Conservation (phyloP, 2,113 vertebrate species). For the Triplophysa rosa region DNA sequence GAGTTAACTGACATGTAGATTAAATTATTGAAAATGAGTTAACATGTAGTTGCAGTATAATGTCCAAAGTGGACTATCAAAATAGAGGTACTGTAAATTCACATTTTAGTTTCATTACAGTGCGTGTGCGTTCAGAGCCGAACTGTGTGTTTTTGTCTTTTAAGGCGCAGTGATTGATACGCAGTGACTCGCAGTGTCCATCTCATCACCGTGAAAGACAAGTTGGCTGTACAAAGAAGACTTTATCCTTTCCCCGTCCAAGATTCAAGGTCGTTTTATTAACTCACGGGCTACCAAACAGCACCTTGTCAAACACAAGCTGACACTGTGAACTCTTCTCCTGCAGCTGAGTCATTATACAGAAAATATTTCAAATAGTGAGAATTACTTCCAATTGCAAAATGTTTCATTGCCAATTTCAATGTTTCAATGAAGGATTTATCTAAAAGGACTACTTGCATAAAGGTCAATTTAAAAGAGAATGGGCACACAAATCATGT, state of each 20-base stretch:
- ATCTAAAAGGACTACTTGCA: not conserved
- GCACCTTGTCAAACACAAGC: not conserved
- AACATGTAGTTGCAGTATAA: too few species aligned
- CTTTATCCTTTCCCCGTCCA: constrained; percentile 43
- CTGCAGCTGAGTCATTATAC: not conserved
- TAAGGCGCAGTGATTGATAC: constrained; percentile 53
- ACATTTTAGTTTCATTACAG: too few species aligned
- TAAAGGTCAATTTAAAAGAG: not conserved
- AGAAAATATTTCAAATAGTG: not conserved
- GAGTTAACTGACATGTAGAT: too few species aligned
- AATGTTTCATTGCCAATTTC: not conserved
- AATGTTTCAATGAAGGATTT: not conserved
- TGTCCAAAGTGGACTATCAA: too few species aligned
- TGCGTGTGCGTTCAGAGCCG: not conserved
- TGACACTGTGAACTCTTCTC: not conserved
- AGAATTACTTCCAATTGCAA: not conserved
- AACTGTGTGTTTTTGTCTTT: not conserved
- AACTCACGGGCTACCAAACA: constrained; percentile 7
- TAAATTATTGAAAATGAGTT: too few species aligned
- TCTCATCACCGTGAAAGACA: constrained; percentile 46
- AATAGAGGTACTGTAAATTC: too few species aligned
- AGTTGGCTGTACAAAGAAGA: constrained; percentile 28
- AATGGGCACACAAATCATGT: not conserved
- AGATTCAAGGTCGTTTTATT: constrained; percentile 60
- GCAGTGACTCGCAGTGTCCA: constrained; percentile 39